A percentile compares a stretch with the other conserved stretches of the same genome.
Conservation (phyloP, 2,797 vertebrate genomes). For the Hapalemur alaotrensis region DNA sequence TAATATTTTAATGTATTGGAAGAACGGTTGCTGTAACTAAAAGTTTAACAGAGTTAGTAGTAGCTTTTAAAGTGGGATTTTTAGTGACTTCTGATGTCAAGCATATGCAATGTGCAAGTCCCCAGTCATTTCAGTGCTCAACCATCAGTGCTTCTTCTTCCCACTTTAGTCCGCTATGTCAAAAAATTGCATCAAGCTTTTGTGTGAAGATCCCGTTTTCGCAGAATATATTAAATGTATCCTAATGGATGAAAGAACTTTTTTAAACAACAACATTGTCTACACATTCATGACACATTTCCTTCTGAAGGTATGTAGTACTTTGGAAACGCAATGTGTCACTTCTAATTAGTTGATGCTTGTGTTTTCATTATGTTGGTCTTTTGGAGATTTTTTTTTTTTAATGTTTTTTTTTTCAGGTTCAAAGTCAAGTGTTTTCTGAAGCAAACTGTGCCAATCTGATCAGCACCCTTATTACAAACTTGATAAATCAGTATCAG, state of each 20-base stretch:
- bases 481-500: constrained; percentile 96
- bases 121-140: constrained; percentile 29
- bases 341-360: background rate
- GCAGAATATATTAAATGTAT: constrained; percentile 98
- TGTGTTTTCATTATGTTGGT: background rate
- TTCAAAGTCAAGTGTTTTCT: constrained; percentile 96
- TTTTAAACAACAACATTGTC: constrained; percentile 95
- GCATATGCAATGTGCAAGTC: background rate
- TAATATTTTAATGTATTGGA: background rate
- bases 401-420: constrained; percentile 79
- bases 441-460: constrained; percentile 96
- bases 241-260: constrained; percentile 97
- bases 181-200: constrained; percentile 97
- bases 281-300: constrained; percentile 98
- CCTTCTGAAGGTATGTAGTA: constrained; percentile 91
- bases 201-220: constrained; percentile 97
- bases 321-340: background rate
- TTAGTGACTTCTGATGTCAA: background rate
- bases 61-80: background rate
- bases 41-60: background rate
- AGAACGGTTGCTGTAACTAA: background rate
- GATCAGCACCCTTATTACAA: constrained; percentile 93
- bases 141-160: constrained; percentile 39
- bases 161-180: constrained; percentile 91
- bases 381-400: constrained; percentile 32